These are phyloP conservation scores for Baccha elongata DNA, from an alignment of 2,888 invertebrate species.

Conservation along the genomic window DNA sequence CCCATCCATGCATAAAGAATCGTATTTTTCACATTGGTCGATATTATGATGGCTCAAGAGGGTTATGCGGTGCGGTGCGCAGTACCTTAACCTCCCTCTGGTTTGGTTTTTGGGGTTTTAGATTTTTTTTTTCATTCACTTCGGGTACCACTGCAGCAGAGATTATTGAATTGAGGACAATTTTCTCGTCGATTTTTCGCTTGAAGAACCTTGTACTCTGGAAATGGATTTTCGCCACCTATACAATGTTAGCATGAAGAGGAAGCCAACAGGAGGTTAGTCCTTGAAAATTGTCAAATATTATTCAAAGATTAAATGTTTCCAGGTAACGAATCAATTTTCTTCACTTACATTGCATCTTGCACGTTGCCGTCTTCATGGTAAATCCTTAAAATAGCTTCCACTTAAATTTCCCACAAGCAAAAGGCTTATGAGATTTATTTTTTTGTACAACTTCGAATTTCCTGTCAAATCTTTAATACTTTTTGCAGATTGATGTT, in stretches of 20 bases:
- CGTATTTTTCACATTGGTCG: slow-evolving; percentile 32
- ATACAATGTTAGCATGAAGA: slow-evolving; percentile 3
- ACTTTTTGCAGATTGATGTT: slow-evolving; percentile 7
- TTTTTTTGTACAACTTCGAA: slow-evolving; percentile 7
- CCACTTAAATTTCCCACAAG: slow-evolving; percentile 25
- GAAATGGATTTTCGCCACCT: slow-evolving; percentile 45
- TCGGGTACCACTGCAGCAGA: slow-evolving; percentile 14
- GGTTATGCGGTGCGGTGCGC: neutral
- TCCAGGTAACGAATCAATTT: slow-evolving; percentile 65
- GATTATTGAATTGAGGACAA: slow-evolving; percentile 69
- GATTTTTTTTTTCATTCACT: neutral
- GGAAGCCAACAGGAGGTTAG: slow-evolving; percentile 27
- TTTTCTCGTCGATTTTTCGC: slow-evolving; percentile 66
- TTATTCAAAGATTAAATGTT: slow-evolving; percentile 58
- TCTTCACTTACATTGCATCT: slow-evolving; percentile 2
- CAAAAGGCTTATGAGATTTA: neutral
- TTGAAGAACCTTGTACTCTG: slow-evolving; percentile 44
- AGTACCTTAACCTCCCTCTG: neutral
- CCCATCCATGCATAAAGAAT: slow-evolving; percentile 63
- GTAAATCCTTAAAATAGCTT: slow-evolving; percentile 9
- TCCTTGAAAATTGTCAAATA: slow-evolving; percentile 52
- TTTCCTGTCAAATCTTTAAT: slow-evolving; percentile 32
- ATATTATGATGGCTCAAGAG: neutral
- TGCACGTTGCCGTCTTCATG: neutral
- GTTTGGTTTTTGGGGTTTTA: neutral